phyloP scores from a whole-genome alignment of 2,888 invertebrate genomes.

The Mesochorus sp. region DNA sequence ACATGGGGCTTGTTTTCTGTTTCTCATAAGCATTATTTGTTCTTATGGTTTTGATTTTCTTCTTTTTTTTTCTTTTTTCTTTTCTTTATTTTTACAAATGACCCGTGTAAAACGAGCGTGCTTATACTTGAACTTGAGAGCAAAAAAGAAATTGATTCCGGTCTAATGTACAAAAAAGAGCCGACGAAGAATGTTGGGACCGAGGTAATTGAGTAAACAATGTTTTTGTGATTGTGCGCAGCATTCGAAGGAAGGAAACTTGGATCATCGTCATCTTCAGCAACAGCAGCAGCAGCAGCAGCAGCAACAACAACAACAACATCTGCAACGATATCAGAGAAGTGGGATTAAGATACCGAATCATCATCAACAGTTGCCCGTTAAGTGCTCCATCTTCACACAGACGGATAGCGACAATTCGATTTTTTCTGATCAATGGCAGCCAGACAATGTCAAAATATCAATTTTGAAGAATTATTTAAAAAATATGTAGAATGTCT shows the following conservation, averaged over 20 bases:
- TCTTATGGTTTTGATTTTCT: constrained; percentile 13
- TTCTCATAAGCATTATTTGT: too few relatives aligned
- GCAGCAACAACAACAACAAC: constrained; percentile 63
- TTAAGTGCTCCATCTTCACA: constrained; percentile 80
- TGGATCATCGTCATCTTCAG: constrained; percentile 62
- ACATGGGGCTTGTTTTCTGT: constrained; percentile 52
- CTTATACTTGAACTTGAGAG: too few relatives aligned
- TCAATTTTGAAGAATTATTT: too few relatives aligned
- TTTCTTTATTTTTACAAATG: not conserved
- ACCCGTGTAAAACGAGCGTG: too few relatives aligned
- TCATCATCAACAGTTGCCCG: constrained; percentile 71
- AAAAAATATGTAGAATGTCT: too few relatives aligned
- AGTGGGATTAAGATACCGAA: constrained; percentile 65
- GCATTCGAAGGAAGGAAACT: constrained; percentile 63
- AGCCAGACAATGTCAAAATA: constrained; percentile 69
- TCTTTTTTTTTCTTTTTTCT: constrained; percentile 4
- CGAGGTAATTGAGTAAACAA: not conserved
- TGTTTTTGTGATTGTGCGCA: constrained; percentile 54
- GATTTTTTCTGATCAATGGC: constrained; percentile 77
- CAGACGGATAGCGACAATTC: constrained; percentile 79
- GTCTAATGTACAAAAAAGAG: too few relatives aligned
- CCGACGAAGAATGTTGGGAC: not conserved
- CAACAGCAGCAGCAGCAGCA: constrained; percentile 64
- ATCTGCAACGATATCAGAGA: constrained; percentile 63
- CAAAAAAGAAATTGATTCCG: too few relatives aligned